Base-by-base conservation (phyloP, 2,888 invertebrate species). In the Drosophila kanekoi region DNA sequence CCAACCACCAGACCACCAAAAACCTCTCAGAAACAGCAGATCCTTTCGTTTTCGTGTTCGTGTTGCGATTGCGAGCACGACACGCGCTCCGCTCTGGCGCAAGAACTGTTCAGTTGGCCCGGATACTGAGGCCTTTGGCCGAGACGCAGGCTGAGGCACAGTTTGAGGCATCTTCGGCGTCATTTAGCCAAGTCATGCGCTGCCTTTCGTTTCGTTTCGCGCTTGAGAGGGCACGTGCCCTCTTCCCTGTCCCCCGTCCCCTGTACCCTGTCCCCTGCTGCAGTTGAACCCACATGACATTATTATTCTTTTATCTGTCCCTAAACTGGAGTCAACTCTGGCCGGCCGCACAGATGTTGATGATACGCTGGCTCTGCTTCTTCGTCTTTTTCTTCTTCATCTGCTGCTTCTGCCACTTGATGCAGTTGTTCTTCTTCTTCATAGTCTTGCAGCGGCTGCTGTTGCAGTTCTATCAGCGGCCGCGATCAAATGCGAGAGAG, bases 211-310 rank as follows among this genome's bases (percentile, higher is more conserved):
- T n/a, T 18, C 53, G 53, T 83, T 88, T 86, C 87, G 87, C 85
- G 85, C 89, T 86, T 89, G 84, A 86, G 89, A 86, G 85, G 89
- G 81, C 85, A 86, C 89, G 85, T 86, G 85, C 87, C 84, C 62
- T 23, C 28, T n/a, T 13, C 81, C 84, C 69, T 8, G 1, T 28
- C 9, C 44, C 20, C 53, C 48, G 49, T n/a, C 10, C 33, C n/a
- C 37, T 18, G 3, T 13, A 0, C 33, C 33, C 33, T 33, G 6
- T 3, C n/a, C 5, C 32, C 16, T 41, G 43, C 20, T 59, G 58
- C 33, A 54, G 53, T 32, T 81, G 87, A 78, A 73, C 85, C 89
- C 89, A 88, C 87, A 85, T 87, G 89, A 88, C 84, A 85, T 72
- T 83, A 78, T 60, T 44, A 10, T 10, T 3, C 43, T 43, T 28